Evolutionary conservation across 1,140 invertebrate genomes (phyloP).

Genomic region (Drosophila ercepeae): DNA sequence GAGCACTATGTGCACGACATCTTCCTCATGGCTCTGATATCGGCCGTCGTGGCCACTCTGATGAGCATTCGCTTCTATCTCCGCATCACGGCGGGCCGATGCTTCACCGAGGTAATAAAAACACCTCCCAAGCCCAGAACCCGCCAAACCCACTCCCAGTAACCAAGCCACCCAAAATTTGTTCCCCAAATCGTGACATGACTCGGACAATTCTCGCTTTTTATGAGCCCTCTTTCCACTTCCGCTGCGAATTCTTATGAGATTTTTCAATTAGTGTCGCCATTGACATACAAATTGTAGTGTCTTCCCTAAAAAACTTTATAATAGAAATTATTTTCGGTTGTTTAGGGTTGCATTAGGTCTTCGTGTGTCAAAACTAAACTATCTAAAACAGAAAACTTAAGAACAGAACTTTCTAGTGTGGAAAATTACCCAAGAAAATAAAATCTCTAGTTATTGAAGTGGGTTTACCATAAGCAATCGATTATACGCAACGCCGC

Average conservation of each 20-base stretch:
- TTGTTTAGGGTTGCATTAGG: neutral
- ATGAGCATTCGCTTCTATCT: slow-evolving; percentile 82
- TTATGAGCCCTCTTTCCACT: slow-evolving; percentile 6
- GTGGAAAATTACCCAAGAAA: neutral
- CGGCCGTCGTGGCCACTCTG: slow-evolving; percentile 72
- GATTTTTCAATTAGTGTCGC: neutral
- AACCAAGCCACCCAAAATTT: slow-evolving; percentile 7
- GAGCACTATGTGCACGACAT: slow-evolving; percentile 77
- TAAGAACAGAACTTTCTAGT: too few relatives aligned
- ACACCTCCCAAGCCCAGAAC: slow-evolving; percentile 8
- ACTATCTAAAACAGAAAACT: too few relatives aligned
- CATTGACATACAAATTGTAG: slow-evolving; percentile 4
- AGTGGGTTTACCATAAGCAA: neutral
- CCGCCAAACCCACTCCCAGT: slow-evolving; percentile 2
- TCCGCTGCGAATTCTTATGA: slow-evolving; percentile 28
- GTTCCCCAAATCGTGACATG: slow-evolving; percentile 35
- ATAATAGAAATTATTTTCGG: neutral
- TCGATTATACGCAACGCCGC: neutral
- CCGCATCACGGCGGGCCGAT: slow-evolving; percentile 78
- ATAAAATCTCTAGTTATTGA: neutral
- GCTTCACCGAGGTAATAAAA: slow-evolving; percentile 76
- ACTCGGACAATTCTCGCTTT: slow-evolving; percentile 22
- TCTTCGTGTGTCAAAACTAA: neutral
- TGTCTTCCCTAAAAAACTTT: neutral
- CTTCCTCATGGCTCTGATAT: slow-evolving; percentile 57